Percentiles rank a stretch among this genome's conserved stretches.
These are phyloP conservation scores for Thereva unica DNA, from an alignment of 2,888 invertebrate genomes.

Conservation along the genomic window DNA sequence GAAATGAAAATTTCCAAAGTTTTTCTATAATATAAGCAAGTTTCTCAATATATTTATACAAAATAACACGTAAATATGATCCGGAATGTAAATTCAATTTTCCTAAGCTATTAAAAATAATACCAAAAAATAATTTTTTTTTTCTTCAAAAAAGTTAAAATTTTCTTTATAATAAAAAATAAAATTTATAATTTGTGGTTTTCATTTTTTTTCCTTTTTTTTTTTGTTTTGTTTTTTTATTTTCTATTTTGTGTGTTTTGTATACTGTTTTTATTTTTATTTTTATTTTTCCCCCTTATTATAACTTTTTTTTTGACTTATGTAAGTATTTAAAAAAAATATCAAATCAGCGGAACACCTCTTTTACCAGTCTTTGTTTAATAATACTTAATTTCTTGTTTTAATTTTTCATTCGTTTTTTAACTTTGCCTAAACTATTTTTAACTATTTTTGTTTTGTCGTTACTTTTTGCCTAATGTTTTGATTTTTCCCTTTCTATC, in stretches of 20 bases:
- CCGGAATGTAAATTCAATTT: too few relatives aligned
- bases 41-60: too few relatives aligned
- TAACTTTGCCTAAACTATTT: slow-evolving; percentile 1
- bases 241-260: slow-evolving; percentile 7
- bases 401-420: slow-evolving; percentile 23
- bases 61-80: too few relatives aligned
- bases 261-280: slow-evolving; percentile 1
- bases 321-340: slow-evolving; percentile 25
- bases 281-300: slow-evolving; percentile 23
- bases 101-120: too few relatives aligned
- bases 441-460: slow-evolving; percentile 21
- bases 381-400: slow-evolving; percentile 39
- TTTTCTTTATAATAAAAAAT: too few relatives aligned
- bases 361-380: slow-evolving; percentile 58
- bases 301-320: neutral
- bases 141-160: too few relatives aligned
- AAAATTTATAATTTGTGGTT: too few relatives aligned
- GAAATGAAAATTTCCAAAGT: too few relatives aligned
- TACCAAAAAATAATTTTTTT: too few relatives aligned
- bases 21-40: too few relatives aligned
- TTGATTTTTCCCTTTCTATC: slow-evolving; percentile 33
- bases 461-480: slow-evolving; percentile 25
- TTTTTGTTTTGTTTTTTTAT: slow-evolving; percentile 10
- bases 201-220: slow-evolving; percentile 18
- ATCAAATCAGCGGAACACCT: slow-evolving; percentile 57